Evolutionary conservation across 2,113 vertebrate genomes (phyloP).

Genomic region (Laticauda colubrina): DNA sequence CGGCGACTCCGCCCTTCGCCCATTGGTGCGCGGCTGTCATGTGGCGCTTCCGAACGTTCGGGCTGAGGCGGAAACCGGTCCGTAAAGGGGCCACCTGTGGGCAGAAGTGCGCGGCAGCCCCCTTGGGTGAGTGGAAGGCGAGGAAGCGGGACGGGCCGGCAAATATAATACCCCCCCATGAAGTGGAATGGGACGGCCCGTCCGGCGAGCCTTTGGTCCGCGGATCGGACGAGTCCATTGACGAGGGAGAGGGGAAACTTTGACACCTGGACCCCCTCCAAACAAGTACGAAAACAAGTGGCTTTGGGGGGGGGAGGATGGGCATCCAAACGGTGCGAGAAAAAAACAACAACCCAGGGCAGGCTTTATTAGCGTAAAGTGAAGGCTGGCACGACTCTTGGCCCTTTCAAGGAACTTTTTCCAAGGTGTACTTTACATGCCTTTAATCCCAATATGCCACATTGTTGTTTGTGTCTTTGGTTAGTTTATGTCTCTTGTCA

Average conservation of each 20-base stretch:
- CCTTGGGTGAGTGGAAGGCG: neutral
- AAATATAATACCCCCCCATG: neutral
- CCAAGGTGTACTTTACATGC: too few species aligned
- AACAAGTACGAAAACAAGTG: neutral
- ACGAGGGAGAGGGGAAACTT: neutral
- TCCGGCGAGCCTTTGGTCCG: too few species aligned
- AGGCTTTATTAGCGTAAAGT: neutral
- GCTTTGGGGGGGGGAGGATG: neutral
- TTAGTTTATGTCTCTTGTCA: slow-evolving; percentile 97
- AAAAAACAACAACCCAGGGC: neutral
- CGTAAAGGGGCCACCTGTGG: neutral
- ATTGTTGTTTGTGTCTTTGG: slow-evolving; percentile 98
- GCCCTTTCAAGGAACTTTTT: neutral
- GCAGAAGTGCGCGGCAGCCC: neutral
- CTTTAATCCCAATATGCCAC: slow-evolving; percentile 91
- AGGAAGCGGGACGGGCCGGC: neutral
- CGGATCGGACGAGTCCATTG: neutral
- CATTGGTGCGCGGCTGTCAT: neutral
- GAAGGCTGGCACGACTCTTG: neutral
- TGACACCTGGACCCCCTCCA: too few species aligned
- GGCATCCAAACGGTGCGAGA: neutral
- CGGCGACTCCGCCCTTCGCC: neutral
- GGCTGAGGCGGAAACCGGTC: neutral
- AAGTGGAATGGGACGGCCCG: neutral
- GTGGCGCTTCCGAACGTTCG: slow-evolving; percentile 5